Evolutionary conservation across 1,140 invertebrate species (phyloP).

Genomic region (Procambarus virginalis): DNA sequence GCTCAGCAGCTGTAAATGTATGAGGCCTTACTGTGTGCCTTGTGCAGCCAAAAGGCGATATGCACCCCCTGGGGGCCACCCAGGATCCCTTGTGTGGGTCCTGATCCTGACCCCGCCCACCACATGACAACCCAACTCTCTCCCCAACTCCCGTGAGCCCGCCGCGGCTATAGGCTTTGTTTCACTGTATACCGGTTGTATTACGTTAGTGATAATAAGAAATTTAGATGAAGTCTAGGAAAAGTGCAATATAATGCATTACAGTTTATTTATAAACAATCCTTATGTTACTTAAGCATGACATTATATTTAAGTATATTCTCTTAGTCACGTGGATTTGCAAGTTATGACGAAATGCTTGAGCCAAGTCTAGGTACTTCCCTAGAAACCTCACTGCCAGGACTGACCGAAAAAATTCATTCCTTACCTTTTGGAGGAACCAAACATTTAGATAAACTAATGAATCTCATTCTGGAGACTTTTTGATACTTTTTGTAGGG

Average conservation of each 20-base stretch:
- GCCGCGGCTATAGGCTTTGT: neutral
- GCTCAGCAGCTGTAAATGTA: neutral
- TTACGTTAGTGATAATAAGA: conserved; percentile 56
- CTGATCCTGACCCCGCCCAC: neutral
- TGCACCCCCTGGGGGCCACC: neutral
- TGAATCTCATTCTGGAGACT: conserved; percentile 42
- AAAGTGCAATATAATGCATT: conserved; percentile 64
- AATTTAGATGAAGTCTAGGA: conserved; percentile 11
- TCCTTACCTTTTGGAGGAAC: conserved; percentile 27
- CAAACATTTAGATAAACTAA: conserved; percentile 11
- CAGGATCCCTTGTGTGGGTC: neutral
- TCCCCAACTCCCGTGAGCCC: neutral
- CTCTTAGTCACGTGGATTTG: neutral
- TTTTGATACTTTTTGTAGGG: neutral
- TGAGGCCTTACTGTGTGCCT: conserved; percentile 59
- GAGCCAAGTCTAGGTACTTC: conserved; percentile 1
- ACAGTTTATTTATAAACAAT: conserved; percentile 63
- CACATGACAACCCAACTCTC: neutral
- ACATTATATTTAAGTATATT: conserved; percentile 58
- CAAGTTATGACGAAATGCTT: neutral
- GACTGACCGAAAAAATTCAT: conserved; percentile 9
- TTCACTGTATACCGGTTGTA: conserved; percentile 55
- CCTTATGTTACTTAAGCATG: conserved; percentile 55
- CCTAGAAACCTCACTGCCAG: conserved; percentile 36
- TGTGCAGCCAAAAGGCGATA: conserved; percentile 12